Conservation (phyloP, 2,113 vertebrate species). For the Tringa solitaria region DNA sequence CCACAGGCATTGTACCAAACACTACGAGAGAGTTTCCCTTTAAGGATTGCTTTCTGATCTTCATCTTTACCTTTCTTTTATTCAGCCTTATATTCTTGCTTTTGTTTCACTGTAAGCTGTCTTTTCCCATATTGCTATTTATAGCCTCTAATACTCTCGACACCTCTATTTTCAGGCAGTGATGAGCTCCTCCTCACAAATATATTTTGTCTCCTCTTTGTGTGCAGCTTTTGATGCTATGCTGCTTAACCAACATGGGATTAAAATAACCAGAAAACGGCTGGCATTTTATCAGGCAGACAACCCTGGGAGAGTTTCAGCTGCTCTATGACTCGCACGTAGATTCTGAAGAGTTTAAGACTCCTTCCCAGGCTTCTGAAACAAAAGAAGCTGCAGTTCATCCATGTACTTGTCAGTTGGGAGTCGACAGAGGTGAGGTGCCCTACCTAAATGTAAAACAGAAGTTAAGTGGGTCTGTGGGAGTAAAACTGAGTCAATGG, state of each 20-base stretch:
- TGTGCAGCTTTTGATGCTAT: background rate
- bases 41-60: background rate
- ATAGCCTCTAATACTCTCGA: background rate
- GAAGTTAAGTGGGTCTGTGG: background rate
- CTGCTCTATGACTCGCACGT: background rate
- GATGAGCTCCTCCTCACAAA: background rate
- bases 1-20: fast-evolving
- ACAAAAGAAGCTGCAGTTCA: background rate
- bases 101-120: background rate
- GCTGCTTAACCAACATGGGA: background rate
- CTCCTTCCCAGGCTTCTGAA: background rate
- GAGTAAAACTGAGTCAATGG: background rate
- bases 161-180: background rate
- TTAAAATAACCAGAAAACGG: background rate
- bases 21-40: background rate
- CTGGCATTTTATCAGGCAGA: background rate
- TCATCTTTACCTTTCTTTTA: background rate
- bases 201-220: background rate
- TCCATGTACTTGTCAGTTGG: background rate
- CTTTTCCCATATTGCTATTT: background rate
- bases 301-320: background rate
- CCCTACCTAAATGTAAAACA: background rate
- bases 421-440: background rate
- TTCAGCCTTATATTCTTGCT: background rate
- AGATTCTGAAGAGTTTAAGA: background rate